phyloP scores from a whole-genome alignment of 2,888 invertebrate species.

The Spialia ferax region DNA sequence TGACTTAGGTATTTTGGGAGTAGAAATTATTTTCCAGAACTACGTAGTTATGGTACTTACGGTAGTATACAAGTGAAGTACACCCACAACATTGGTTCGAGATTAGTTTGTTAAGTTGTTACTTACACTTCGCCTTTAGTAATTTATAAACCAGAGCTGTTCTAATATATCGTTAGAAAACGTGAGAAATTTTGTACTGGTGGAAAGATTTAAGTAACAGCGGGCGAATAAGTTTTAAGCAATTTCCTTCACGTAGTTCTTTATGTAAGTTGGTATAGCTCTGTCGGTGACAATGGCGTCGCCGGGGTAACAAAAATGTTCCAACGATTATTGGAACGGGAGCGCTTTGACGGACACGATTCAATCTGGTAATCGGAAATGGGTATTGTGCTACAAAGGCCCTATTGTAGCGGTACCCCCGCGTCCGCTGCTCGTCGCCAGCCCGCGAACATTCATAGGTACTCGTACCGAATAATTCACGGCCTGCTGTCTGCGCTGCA shows the following conservation, averaged over 20 bases:
- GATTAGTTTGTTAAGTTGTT: slow-evolving; percentile 23
- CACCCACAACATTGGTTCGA: slow-evolving; percentile 26
- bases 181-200: slow-evolving; percentile 27
- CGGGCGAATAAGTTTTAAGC: slow-evolving; percentile 35
- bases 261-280: slow-evolving; percentile 28
- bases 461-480: slow-evolving; percentile 36
- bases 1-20: not conserved
- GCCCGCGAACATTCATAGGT: slow-evolving; percentile 45
- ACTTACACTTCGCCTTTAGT: slow-evolving; percentile 20
- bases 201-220: slow-evolving; percentile 24
- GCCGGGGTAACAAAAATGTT: slow-evolving; percentile 48
- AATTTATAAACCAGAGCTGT: slow-evolving; percentile 33
- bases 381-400: slow-evolving; percentile 83
- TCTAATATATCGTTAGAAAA: slow-evolving; percentile 34
- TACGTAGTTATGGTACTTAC: not conserved
- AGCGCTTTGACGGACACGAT: slow-evolving; percentile 76
- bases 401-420: slow-evolving; percentile 65
- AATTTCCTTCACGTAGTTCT: slow-evolving; percentile 35
- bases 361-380: slow-evolving; percentile 86
- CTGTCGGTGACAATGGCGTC: slow-evolving; percentile 44
- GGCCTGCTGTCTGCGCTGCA: slow-evolving; percentile 35
- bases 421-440: slow-evolving; percentile 35
- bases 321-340: slow-evolving; percentile 67
- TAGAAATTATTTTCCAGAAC: not conserved
- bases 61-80: not conserved